phyloP scores from a whole-genome alignment of 2,113 vertebrate genomes.

The Poeciliopsis retropinna region DNA sequence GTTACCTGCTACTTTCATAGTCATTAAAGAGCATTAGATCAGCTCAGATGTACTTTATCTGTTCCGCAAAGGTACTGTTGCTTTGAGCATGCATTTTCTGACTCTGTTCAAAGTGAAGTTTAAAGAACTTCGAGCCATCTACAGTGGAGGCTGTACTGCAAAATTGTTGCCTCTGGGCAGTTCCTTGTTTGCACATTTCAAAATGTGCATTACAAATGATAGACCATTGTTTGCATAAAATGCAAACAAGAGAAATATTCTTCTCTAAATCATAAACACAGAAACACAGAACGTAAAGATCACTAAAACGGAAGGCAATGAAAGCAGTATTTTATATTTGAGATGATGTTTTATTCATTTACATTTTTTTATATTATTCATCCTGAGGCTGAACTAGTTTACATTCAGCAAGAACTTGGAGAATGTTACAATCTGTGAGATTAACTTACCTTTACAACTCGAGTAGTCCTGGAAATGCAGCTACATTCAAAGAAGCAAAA shows the following conservation, averaged over 20 bases:
- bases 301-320: slow-evolving; percentile 26
- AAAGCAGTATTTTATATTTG: slow-evolving; percentile 19
- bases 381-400: slow-evolving; percentile 58
- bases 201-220: slow-evolving; percentile 4
- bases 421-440: slow-evolving; percentile 48
- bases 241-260: no score
- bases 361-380: slow-evolving; percentile 51
- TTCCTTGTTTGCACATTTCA: not conserved
- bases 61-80: not conserved
- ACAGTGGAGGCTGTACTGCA: not conserved
- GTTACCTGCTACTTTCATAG: not conserved
- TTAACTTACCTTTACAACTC: slow-evolving; percentile 44
- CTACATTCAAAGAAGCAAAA: not conserved
- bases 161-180: not conserved
- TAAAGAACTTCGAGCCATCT: not conserved
- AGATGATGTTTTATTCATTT: slow-evolving; percentile 55
- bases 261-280: slow-evolving; percentile 2
- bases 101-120: slow-evolving; percentile 1
- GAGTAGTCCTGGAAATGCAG: slow-evolving; percentile 1
- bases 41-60: not conserved
- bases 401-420: slow-evolving; percentile 44
- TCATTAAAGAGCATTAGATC: slow-evolving; percentile 4
- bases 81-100: slow-evolving; percentile 3
- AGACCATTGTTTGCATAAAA: not conserved
- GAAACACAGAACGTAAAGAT: slow-evolving; percentile 8